Evolutionary conservation across 2,797 vertebrate genomes (phyloP).

Genomic region (Prunella strophiata): DNA sequence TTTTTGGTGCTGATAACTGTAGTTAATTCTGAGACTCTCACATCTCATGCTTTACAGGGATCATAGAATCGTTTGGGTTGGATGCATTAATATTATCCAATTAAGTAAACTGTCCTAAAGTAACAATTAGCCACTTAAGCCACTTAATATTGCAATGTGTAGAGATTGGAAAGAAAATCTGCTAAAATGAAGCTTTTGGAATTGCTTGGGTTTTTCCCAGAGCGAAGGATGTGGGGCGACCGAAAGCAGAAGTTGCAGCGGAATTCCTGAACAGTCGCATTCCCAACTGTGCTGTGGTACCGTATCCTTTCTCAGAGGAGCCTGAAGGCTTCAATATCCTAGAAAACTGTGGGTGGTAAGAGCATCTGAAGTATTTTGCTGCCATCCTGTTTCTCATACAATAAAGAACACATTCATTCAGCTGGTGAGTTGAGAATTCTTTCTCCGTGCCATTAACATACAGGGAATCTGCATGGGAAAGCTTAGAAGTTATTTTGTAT

Average conservation of each 20-base stretch:
- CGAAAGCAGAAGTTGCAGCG: constrained; percentile 96
- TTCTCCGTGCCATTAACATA: not conserved
- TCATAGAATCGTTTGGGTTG: not conserved
- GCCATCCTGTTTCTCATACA: not conserved
- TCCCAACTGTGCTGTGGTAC: constrained; percentile 88
- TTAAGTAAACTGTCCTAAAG: not conserved
- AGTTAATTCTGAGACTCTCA: not conserved
- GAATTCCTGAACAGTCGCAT: constrained; percentile 92
- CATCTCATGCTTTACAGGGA: not conserved
- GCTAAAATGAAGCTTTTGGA: not conserved
- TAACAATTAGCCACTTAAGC: not conserved
- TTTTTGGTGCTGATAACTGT: not conserved
- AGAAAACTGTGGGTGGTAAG: not conserved
- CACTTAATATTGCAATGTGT: accelerated
- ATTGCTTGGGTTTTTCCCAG: constrained; percentile 69
- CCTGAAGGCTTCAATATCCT: not conserved
- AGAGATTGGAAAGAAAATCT: not conserved
- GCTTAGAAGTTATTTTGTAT: not conserved
- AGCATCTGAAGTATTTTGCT: constrained; percentile 37
- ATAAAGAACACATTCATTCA: constrained; percentile 7
- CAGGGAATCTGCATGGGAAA: not conserved
- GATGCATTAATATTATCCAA: not conserved
- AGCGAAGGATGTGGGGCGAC: constrained; percentile 91
- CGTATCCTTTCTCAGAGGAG: constrained; percentile 87
- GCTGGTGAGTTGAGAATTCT: not conserved